Base-by-base conservation (phyloP, 1,140 invertebrate genomes). In the Orius laevigatus region DNA sequence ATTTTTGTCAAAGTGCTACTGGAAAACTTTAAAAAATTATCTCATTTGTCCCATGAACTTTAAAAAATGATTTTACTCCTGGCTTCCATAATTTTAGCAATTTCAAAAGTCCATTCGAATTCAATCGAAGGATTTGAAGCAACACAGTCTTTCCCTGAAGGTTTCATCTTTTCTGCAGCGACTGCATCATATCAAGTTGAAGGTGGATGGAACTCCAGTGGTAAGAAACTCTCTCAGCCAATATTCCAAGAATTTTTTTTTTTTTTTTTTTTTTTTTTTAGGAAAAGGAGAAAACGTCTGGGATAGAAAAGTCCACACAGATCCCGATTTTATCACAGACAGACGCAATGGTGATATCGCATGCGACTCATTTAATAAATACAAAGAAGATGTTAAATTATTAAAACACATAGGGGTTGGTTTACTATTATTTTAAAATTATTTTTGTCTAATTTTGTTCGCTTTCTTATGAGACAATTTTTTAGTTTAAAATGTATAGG, bases 331-430 rank as follows among this genome's bases (percentile, higher is more conserved):
- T 12, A 70, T 76, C 8, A 46, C 51, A 0, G 72, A 79, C 55
- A 49, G 59, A 8, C 42, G 19, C 2, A 69, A 63, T 46, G 79
- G 75, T 0, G 75, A 82, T 58, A 57, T 80, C 12, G 76, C 79
- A 0, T 73, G 70, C 53, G 72, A 82, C 59, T 80, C 77, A 10
- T 83, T 81, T 60, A 63, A 81, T 57, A 64, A 73, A 33, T 78
- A 74, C 59, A 60, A 65, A 35, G 71, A 78, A 50, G 81, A 84
- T 62, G 70, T 83, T 0, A 59, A 68, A 33, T 62, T 74, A 36
- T 58, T 81, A 2, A 68, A 67, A 33, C 59, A 71, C 53, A 57
- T 78, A 1, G 71, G 70, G 1, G 72, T 74, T 46, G 49, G 60
- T 53, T 55, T 18, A 1, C 8, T 25, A 25, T 25, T 25, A 25